Evolutionary conservation across 2,113 vertebrate genomes (phyloP).

Genomic region (Bubo blakistoni): DNA sequence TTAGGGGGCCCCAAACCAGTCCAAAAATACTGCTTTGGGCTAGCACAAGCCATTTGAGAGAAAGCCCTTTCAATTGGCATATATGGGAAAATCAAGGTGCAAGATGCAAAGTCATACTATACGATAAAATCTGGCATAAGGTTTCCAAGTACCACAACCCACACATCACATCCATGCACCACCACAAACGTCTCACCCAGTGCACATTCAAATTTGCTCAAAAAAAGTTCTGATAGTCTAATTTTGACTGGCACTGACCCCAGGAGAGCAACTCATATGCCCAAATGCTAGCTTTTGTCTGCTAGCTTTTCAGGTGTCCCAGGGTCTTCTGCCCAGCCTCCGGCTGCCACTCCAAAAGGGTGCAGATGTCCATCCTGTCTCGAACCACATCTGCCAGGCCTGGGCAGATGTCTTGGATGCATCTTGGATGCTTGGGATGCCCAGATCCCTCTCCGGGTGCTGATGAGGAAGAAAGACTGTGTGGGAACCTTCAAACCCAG

Average conservation of each 20-base stretch:
- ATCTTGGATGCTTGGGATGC: background rate
- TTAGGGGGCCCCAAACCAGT: background rate
- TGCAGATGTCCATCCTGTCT: background rate
- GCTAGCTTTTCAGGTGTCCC: background rate
- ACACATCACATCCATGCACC: background rate
- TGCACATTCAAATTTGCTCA: background rate
- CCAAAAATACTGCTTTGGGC: background rate
- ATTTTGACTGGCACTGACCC: background rate
- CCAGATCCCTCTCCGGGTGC: background rate
- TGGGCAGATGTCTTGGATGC: background rate
- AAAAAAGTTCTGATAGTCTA: background rate
- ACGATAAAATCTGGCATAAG: background rate
- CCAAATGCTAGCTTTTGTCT: background rate
- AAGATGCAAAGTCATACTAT: background rate
- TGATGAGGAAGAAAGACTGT: background rate
- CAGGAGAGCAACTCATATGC: accelerated
- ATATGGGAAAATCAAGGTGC: background rate
- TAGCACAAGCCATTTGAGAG: background rate
- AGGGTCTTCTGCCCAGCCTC: background rate
- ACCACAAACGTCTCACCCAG: background rate
- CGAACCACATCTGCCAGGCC: background rate
- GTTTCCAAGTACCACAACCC: background rate
- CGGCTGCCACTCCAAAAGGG: background rate
- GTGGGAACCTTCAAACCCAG: background rate
- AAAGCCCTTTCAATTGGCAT: background rate